phyloP scores from a whole-genome alignment of 2,797 vertebrate species.

The Coluber constrictor region DNA sequence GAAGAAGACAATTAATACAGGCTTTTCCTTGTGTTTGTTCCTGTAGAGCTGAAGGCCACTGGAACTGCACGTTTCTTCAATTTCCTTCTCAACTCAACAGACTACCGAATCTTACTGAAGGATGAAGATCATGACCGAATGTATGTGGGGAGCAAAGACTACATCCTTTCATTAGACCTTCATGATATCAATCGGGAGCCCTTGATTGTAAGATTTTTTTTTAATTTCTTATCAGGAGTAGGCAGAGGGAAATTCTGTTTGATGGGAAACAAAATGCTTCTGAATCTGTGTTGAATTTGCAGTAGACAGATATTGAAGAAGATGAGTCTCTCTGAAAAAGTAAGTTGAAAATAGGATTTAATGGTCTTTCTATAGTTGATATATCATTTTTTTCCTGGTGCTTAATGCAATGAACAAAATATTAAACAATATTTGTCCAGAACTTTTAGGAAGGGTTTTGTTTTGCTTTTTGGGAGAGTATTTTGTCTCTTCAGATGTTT shows the following conservation, averaged over 20 bases:
- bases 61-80: conserved; percentile 96
- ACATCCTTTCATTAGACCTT: conserved; percentile 93
- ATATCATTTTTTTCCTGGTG: neutral
- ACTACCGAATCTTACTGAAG: conserved; percentile 96
- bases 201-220: conserved; percentile 85
- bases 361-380: neutral
- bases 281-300: neutral
- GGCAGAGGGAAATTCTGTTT: neutral
- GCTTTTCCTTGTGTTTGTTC: conserved; percentile 4
- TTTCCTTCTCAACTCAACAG: conserved; percentile 94
- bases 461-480: neutral
- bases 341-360: neutral
- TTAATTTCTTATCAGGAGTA: neutral
- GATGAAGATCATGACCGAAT: conserved; percentile 99
- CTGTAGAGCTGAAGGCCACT: conserved; percentile 87
- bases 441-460: neutral
- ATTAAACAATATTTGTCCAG: neutral
- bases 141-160: conserved; percentile 99
- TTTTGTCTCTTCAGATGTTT: neutral
- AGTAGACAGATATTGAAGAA: neutral
- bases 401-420: neutral
- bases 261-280: neutral
- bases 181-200: conserved; percentile 99
- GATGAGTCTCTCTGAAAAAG: neutral
- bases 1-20: neutral